phyloP scores from a whole-genome alignment of 2,888 invertebrate genomes.

The Aspidiotus rigidus region DNA sequence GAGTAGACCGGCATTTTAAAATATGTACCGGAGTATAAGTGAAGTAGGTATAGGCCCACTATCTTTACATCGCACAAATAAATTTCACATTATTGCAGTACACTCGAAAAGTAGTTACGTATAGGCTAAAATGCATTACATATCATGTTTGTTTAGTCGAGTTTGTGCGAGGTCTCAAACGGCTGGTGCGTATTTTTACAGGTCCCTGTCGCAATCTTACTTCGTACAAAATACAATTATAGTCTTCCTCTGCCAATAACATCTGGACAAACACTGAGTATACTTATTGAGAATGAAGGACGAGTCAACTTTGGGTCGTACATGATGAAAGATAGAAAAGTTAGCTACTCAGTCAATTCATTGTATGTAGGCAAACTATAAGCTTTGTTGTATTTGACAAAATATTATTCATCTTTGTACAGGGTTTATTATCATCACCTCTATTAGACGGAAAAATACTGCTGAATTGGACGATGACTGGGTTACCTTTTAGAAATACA shows the following conservation, averaged over 20 bases:
- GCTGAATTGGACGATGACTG: constrained; percentile 54
- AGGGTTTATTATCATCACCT: constrained; percentile 6
- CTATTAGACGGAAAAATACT: neutral
- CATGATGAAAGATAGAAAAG: constrained; percentile 45
- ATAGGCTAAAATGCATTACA: no score
- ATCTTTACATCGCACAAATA: no score
- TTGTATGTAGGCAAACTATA: neutral
- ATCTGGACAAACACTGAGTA: constrained; percentile 41
- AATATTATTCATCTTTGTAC: neutral
- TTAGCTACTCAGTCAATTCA: no score
- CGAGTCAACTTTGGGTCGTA: constrained; percentile 58
- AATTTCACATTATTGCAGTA: neutral
- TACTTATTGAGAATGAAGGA: constrained; percentile 68
- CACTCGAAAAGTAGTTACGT: no score
- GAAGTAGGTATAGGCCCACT: no score
- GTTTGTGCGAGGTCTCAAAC: no score
- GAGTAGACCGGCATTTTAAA: no score
- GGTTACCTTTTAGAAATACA: constrained; percentile 45
- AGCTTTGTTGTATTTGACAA: neutral
- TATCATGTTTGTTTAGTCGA: no score
- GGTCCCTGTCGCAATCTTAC: constrained; percentile 32
- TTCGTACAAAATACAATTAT: constrained; percentile 20
- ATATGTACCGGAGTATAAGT: no score
- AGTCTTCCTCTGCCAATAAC: constrained; percentile 23
- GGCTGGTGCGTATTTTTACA: no score